Evolutionary conservation across 2,888 invertebrate species (phyloP), one percentile per base, ranked within the genome.

Genomic region (Euzetes globulus): DNA sequence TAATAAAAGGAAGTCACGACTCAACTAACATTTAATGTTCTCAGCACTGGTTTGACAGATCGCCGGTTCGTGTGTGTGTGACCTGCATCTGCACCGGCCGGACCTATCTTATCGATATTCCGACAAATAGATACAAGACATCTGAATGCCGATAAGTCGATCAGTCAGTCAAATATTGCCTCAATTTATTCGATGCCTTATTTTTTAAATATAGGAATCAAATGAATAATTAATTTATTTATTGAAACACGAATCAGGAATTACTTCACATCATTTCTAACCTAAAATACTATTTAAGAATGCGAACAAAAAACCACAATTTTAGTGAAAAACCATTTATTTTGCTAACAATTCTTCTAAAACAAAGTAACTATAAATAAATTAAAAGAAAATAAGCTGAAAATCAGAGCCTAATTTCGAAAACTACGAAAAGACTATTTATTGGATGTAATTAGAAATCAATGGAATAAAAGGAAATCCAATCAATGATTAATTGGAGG

Each of bases 1-100:
- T 29, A 60, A 60, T 33, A 60, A 29, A 33, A 60, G 29, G 60
- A 60, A 60, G 60, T 60, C 29, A 60, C 27, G 60, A 60, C 60
- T 60, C n/a, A 25, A 55, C 25, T 55, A 55, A 55, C 13, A 19
- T 3, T 19, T 25, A 55, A 25, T 55, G 55, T 55, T 55, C 22
- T 22, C 55, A 22, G 55, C 55, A 55, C 55, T 55, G 55, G 55
- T 25, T 55, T 55, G 22, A 55, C 25, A 25, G 25, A 25, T 25
- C 22, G 22, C 2, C 25, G 25, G 13, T 11, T 13, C 41, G 13
- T 41, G 41, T 41, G 33, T 33, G 33, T 7, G 13, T 41, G 41
- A 41, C 41, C 41, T 41, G 41, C 41, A 41, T 13, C 52, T 9
- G 5, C n/a, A 52, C 52, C 22, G 22, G 22, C 22, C 17, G 52